A percentile compares a stretch with the other conserved stretches of the same genome.
These are phyloP conservation scores for Laothoe populi DNA, from an alignment of 2,888 invertebrate species.

Conservation along the genomic window DNA sequence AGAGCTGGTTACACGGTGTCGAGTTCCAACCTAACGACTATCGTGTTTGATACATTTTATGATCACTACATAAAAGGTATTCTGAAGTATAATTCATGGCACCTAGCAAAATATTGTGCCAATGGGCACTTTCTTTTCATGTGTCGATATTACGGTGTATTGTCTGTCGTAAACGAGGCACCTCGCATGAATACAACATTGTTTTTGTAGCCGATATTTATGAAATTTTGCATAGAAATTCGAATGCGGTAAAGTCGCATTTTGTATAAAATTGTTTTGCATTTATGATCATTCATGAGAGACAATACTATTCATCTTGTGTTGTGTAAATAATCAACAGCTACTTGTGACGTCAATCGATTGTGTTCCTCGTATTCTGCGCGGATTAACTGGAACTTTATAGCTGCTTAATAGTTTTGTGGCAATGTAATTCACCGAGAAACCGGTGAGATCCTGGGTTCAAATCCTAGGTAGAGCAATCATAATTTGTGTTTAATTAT, in stretches of 20 bases:
- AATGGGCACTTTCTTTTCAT: constrained; percentile 23
- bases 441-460: no score
- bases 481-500: no score
- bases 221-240: neutral
- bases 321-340: no score
- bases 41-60: constrained; percentile 20
- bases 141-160: constrained; percentile 11
- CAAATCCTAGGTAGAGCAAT: no score
- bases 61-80: constrained; percentile 7
- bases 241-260: constrained; percentile 1
- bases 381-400: no score
- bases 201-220: constrained; percentile 4
- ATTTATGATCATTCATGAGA: neutral
- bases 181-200: constrained; percentile 20
- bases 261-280: neutral
- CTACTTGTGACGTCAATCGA: neutral
- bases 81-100: neutral
- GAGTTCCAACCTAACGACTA: neutral
- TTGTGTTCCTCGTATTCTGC: no score
- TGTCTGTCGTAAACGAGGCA: constrained; percentile 12
- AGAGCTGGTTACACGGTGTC: constrained; percentile 20
- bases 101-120: constrained; percentile 16
- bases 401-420: no score
- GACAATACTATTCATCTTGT: no score
- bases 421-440: no score